Base-by-base conservation (phyloP, 2,888 invertebrate genomes). In the Tridacna gigas region DNA sequence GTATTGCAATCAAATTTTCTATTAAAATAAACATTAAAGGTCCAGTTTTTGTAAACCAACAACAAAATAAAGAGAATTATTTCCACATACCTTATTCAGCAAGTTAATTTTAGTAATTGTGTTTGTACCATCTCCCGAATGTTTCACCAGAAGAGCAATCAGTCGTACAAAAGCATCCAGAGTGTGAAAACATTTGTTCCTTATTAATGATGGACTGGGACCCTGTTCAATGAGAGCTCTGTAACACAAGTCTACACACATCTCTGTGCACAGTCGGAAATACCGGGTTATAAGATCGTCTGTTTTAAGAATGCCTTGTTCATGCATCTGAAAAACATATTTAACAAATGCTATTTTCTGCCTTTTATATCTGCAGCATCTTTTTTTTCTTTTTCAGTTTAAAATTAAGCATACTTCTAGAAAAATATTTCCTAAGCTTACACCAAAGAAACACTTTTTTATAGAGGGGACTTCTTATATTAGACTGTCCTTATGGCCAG, bases 271-370 rank as follows among this genome's bases (percentile, higher is more conserved):
- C 84, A 99, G 96, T 66, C 99, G 97, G 96, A 99, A 99, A 96
- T 99, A 99, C 81, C 99, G 96, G 0, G 99, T 98, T 86, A 99
- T 99, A 93, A 99, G 96, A 93, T 99, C 99, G 94, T 99, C 99
- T 0, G 99, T 98, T 95, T 99, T 99, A 77, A 99, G 96, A 83
- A 99, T 98, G 7, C 99, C 98, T 91, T 98, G 97, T 92, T 97
- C 96, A 94, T 99, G 99, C 98, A 99, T 98, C 95, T 98, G 94
- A 51, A 65, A 77, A 37, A 11, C 26, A 47, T 51, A 69, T 4
- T 37, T 7, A 37, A n/a, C n/a, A n/a, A n/a, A n/a, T n/a, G n/a
- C n/a, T n/a, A n/a, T n/a, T n/a, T n/a, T n/a, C n/a, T n/a, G n/a
- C n/a, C n/a, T n/a, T n/a, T n/a, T n/a, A n/a, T n/a, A n/a, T n/a